A percentile compares a stretch with the other conserved stretches of the same genome.
These are phyloP conservation scores for Molorchus minor DNA, from an alignment of 2,888 invertebrate genomes.

Conservation along the genomic window DNA sequence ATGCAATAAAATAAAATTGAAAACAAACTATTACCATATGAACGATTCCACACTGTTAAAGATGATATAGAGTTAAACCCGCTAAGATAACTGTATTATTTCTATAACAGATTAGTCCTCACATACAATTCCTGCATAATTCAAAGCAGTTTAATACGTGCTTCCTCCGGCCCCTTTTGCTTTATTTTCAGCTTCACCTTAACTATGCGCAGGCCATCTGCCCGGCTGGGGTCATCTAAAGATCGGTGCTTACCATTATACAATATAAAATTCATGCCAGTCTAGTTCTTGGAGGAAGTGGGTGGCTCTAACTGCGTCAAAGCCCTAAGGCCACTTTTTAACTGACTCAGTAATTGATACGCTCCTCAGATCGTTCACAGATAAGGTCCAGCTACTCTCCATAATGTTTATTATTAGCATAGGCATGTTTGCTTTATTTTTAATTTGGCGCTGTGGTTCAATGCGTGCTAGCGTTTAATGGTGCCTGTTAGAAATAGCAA, in stretches of 20 bases:
- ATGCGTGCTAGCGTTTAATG: slow-evolving; percentile 1
- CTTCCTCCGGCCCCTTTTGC: slow-evolving; percentile 17
- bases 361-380: slow-evolving; percentile 40
- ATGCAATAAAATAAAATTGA: slow-evolving; percentile 3
- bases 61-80: slow-evolving; percentile 2
- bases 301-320: slow-evolving; percentile 54
- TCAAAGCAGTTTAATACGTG: slow-evolving; percentile 6
- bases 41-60: slow-evolving; percentile 9
- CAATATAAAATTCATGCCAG: slow-evolving; percentile 45
- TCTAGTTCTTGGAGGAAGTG: slow-evolving; percentile 52
- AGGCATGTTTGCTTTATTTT: slow-evolving; percentile 30
- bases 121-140: slow-evolving; percentile 18
- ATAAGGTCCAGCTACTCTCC: slow-evolving; percentile 39
- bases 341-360: slow-evolving; percentile 47
- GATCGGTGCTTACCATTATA: slow-evolving; percentile 33
- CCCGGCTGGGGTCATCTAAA: slow-evolving; percentile 41
- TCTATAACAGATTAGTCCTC: slow-evolving; percentile 16
- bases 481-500: slow-evolving; percentile 3
- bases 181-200: slow-evolving; percentile 11
- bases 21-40: slow-evolving; percentile 21
- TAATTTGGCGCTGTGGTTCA: slow-evolving; percentile 12
- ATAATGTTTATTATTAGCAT: slow-evolving; percentile 38
- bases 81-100: slow-evolving; percentile 22
- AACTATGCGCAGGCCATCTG: slow-evolving; percentile 23
- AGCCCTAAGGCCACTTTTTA: slow-evolving; percentile 47